A percentile compares a stretch with the other conserved stretches of the same genome.
Evolutionary conservation across 2,888 invertebrate species (phyloP).

Genomic region (Helobdella robusta): DNA sequence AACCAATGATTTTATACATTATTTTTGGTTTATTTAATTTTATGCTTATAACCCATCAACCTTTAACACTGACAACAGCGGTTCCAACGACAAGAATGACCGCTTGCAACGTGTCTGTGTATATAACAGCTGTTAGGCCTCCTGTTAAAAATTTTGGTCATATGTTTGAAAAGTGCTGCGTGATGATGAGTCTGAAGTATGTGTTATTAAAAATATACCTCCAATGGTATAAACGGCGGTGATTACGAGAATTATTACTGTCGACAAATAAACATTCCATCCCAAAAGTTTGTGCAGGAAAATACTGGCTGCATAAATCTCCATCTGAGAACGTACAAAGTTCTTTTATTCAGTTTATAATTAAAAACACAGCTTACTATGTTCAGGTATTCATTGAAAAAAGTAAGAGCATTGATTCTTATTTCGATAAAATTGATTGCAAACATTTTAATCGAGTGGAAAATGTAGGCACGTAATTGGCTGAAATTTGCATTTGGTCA

Average conservation of each 20-base stretch:
- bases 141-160: too few relatives aligned
- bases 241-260: not conserved
- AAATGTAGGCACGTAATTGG: too few relatives aligned
- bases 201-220: slow-evolving; percentile 33
- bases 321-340: not conserved
- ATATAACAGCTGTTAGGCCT: slow-evolving; percentile 52
- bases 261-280: not conserved
- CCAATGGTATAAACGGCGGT: slow-evolving; percentile 49
- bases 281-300: not conserved
- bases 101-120: slow-evolving; percentile 54
- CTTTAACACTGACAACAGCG: slow-evolving; percentile 46
- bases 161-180: too few relatives aligned
- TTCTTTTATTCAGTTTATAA: not conserved
- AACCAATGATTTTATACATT: too few relatives aligned
- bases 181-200: not conserved
- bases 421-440: too few relatives aligned
- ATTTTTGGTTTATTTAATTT: too few relatives aligned
- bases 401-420: too few relatives aligned
- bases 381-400: too few relatives aligned
- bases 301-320: not conserved
- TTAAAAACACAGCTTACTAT: too few relatives aligned
- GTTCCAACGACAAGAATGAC: slow-evolving; percentile 53
- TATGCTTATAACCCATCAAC: too few relatives aligned
- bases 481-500: too few relatives aligned
- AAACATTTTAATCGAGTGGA: too few relatives aligned